Evolutionary conservation across 2,113 vertebrate species (phyloP), one percentile per base, ranked within the genome.

Genomic region (Myrmecobius fasciatus): DNA sequence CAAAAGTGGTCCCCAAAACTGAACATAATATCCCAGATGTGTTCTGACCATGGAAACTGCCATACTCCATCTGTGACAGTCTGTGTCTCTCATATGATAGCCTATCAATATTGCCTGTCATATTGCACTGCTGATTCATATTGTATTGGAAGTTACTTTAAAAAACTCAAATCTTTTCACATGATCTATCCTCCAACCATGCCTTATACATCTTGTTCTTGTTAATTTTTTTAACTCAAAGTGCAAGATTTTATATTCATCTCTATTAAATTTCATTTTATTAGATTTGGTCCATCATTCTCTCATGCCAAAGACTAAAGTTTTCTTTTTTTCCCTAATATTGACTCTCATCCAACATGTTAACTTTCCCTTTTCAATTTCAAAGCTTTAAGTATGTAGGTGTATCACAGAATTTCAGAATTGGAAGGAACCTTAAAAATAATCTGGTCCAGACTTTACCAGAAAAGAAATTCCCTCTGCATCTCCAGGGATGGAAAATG

Each of bases 251-350:
- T 83, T 83, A 83, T n/a, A 83, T 83, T 83, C 67, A 83, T 83
- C 67, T 83, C 67, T 43, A 83, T 83, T 43, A 83, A 83, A 83
- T 83, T 83, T 83, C 67, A 83, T 83, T 83, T 83, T 83, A 83
- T 83, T 83, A 83, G 67, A 43, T 83, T 83, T 43, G 60, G 67
- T 20, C 67, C 67, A 83, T 83, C 67, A 83, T 83, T 83, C n/a
- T 83, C 36, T 2, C 67, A n/a, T 83, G n/a, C 67, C 36, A 83
- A 83, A n/a, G 67, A n/a, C 43, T 83, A 83, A 20, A 20, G 67
- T 75, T n/a, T n/a, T 75, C 67, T 83, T 43, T 75, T 36, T 67
- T 83, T 43, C 31, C 31, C 31, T 60, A 31, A 83, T 83, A n/a
- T 83, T 83, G 67, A 83, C 67, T 83, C 67, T 83, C 67, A 83